Percentiles rank a stretch among this genome's conserved stretches.
These are phyloP conservation scores for Drosophila busckii DNA, from an alignment of 1,140 invertebrate genomes.

Conservation along the genomic window DNA sequence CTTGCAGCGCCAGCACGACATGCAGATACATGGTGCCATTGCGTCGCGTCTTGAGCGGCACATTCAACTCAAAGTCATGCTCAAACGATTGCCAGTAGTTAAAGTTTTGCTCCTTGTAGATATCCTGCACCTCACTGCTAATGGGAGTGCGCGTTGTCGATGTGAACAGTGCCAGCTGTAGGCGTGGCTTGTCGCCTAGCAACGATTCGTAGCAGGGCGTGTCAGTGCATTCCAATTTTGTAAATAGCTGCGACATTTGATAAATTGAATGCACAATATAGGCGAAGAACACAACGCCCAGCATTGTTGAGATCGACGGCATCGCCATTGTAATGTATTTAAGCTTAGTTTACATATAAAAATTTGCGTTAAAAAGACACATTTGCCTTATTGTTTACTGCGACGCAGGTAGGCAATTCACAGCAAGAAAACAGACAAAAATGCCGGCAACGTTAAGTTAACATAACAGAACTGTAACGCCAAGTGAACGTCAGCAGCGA, in stretches of 20 bases:
- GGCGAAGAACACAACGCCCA: slow-evolving; percentile 83
- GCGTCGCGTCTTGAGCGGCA: slow-evolving; percentile 85
- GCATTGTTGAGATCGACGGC: slow-evolving; percentile 78
- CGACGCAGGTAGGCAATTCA: no score
- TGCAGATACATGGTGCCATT: slow-evolving; percentile 89
- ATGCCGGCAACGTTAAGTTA: no score
- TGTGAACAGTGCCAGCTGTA: slow-evolving; percentile 82
- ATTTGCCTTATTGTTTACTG: no score
- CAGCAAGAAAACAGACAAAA: no score
- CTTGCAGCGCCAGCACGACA: slow-evolving; percentile 81
- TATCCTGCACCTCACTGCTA: slow-evolving; percentile 63
- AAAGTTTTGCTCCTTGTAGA: slow-evolving; percentile 79
- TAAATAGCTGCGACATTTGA: slow-evolving; percentile 85
- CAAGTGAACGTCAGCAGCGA: no score
- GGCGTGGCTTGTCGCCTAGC: slow-evolving; percentile 80
- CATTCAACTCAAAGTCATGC: slow-evolving; percentile 82
- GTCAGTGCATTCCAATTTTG: slow-evolving; percentile 83
- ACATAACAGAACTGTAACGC: no score
- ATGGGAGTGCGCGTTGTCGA: slow-evolving; percentile 80
- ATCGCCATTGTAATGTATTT: slow-evolving; percentile 41
- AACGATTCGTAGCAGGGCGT: slow-evolving; percentile 83
- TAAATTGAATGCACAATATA: slow-evolving; percentile 88
- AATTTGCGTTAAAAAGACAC: no score
- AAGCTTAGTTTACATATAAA: no score
- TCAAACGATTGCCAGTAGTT: slow-evolving; percentile 79